Evolutionary conservation across 1,140 invertebrate species (phyloP).

Genomic region (Xylocopa sonorina): DNA sequence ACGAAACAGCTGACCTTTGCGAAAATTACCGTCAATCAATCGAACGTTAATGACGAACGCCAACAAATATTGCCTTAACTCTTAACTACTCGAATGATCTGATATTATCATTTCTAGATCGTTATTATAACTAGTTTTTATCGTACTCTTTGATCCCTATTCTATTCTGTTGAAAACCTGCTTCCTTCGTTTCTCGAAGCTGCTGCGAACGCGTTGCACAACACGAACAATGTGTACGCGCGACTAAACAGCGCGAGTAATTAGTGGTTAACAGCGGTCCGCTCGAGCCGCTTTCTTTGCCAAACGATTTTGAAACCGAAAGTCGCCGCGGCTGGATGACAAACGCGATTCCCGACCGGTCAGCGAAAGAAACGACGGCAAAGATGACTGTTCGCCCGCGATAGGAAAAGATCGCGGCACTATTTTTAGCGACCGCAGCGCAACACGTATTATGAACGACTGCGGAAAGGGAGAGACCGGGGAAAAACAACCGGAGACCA

Average conservation of each 20-base stretch:
- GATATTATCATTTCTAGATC: too few relatives aligned
- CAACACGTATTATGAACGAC: background rate
- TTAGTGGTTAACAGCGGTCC: too few relatives aligned
- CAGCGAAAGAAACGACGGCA: background rate
- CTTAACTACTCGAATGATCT: too few relatives aligned
- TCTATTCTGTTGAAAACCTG: too few relatives aligned
- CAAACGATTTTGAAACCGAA: background rate
- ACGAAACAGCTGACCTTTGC: conserved; percentile 3
- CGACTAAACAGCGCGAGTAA: too few relatives aligned
- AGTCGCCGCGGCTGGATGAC: background rate
- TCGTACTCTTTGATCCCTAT: too few relatives aligned
- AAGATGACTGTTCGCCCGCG: background rate
- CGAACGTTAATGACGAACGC: background rate
- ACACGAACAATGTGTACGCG: too few relatives aligned
- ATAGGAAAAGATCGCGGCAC: background rate
- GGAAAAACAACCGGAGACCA: conserved; percentile 5
- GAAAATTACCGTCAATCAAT: conserved; percentile 14
- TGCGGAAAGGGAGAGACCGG: background rate
- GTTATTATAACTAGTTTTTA: too few relatives aligned
- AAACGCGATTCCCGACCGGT: background rate
- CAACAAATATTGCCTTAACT: conserved; percentile 1
- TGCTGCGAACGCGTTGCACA: too few relatives aligned
- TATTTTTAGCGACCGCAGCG: conserved; percentile 22
- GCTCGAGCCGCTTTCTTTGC: background rate
- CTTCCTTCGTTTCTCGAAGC: too few relatives aligned